Conservation (phyloP, 2,888 invertebrate species). For the Aplocera efformata region DNA sequence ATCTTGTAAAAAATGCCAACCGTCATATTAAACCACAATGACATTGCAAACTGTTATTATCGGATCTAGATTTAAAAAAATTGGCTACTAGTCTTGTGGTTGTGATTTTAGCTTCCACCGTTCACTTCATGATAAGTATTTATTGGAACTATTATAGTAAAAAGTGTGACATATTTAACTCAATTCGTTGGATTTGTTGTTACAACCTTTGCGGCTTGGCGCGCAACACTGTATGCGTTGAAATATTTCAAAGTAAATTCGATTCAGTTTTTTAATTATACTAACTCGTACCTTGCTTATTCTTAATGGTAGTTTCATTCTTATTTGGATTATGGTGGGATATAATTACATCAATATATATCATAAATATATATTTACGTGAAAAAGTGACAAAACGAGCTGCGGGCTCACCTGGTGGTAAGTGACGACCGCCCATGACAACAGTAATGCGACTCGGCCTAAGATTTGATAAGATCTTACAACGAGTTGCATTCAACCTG, state of each 20-base stretch:
- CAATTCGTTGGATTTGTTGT: not conserved
- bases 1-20: too few relatives aligned
- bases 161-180: not conserved
- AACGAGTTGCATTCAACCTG: too few relatives aligned
- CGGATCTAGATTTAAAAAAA: constrained; percentile 26
- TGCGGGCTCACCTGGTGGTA: too few relatives aligned
- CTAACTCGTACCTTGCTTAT: too few relatives aligned
- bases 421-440: too few relatives aligned
- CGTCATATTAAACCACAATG: constrained; percentile 15
- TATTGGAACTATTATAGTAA: not conserved
- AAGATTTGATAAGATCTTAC: too few relatives aligned
- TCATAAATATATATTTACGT: too few relatives aligned
- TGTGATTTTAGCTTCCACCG: constrained; percentile 15
- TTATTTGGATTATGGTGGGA: too few relatives aligned
- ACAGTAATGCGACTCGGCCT: too few relatives aligned
- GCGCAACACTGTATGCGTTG: not conserved
- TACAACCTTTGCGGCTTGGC: not conserved
- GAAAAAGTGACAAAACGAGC: too few relatives aligned
- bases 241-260: not conserved
- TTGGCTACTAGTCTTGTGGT: constrained; percentile 16
- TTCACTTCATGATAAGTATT: constrained; percentile 9
- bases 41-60: constrained; percentile 12
- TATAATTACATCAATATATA: too few relatives aligned
- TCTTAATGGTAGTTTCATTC: too few relatives aligned
- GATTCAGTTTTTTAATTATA: not conserved